Evolutionary conservation across 2,113 vertebrate species (phyloP).

Genomic region (Trachemys scripta): DNA sequence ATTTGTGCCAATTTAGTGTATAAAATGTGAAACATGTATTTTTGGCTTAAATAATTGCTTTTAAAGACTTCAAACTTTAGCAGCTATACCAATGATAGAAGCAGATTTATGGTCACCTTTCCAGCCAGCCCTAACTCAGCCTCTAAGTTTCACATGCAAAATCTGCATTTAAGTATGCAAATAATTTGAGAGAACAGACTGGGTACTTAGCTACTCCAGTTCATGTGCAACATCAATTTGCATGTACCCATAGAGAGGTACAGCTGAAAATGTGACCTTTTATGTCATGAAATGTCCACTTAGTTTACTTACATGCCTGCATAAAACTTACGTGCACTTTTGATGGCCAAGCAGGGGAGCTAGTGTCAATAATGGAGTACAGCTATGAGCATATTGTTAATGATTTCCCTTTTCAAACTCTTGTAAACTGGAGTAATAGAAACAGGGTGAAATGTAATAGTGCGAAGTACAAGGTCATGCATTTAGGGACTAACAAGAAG

Average conservation of each 20-base stretch:
- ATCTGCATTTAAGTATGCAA: background rate
- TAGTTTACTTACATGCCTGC: background rate
- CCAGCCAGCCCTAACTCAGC: background rate
- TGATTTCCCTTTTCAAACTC: background rate
- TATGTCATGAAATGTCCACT: background rate
- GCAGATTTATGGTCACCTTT: background rate
- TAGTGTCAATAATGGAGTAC: background rate
- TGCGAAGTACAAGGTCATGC: background rate
- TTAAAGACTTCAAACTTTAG: background rate
- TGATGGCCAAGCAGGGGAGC: background rate
- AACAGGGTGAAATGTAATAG: background rate
- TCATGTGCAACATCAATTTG: background rate
- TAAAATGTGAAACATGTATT: background rate
- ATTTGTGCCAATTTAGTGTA: background rate
- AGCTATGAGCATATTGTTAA: background rate
- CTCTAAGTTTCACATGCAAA: background rate
- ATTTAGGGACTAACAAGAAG: background rate
- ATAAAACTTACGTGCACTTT: background rate
- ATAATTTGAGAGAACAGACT: background rate
- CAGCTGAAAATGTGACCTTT: background rate
- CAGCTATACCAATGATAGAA: background rate
- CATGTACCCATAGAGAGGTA: background rate
- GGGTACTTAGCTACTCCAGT: background rate
- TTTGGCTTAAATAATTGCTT: background rate
- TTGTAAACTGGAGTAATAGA: background rate